Evolutionary conservation across 2,797 vertebrate genomes (phyloP).

Genomic region (Oceanodroma leucorhoa): DNA sequence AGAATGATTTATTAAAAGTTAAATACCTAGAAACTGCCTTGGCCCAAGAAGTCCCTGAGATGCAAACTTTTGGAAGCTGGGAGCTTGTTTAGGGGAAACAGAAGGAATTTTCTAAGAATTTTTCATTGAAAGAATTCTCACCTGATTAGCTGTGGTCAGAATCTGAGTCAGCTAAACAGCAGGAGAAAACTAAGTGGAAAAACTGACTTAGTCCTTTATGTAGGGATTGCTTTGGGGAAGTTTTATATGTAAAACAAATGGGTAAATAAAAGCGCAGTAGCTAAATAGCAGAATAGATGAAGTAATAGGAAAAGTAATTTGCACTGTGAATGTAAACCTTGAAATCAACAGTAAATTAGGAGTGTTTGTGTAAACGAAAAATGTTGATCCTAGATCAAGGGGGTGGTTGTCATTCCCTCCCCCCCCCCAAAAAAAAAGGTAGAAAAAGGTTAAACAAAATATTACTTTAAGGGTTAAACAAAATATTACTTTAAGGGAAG

Average conservation of each 20-base stretch:
- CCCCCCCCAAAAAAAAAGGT: too few species aligned
- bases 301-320: neutral
- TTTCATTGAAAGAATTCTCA: neutral
- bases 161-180: neutral
- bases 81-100: neutral
- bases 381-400: neutral
- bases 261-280: neutral
- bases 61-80: neutral
- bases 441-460: neutral
- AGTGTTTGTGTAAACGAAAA: neutral
- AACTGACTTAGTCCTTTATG: neutral
- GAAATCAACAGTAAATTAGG: neutral
- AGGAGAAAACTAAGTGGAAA: neutral
- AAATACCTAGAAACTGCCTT: neutral
- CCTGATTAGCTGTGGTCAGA: neutral
- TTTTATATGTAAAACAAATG: neutral
- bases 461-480: neutral
- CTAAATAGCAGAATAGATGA: neutral
- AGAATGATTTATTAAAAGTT: neutral
- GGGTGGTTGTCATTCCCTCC: rapidly evolving
- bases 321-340: neutral
- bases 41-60: neutral
- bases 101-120: neutral
- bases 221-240: neutral
- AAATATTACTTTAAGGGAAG: neutral